These are phyloP conservation scores for Xenotilapia flavipinnis DNA, from an alignment of 2,113 vertebrate species.

Conservation along the genomic window DNA sequence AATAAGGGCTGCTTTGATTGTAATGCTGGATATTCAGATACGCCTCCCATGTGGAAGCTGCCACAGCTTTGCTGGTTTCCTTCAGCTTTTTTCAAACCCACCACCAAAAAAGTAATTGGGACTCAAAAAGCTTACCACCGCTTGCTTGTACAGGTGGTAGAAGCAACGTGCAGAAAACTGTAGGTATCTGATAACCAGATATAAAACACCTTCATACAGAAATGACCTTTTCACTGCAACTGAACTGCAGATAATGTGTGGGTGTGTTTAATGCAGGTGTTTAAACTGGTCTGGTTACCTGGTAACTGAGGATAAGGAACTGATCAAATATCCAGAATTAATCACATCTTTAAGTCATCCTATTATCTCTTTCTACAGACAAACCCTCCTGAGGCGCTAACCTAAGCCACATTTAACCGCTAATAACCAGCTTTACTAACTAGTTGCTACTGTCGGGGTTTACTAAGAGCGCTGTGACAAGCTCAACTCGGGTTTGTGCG, in stretches of 20 bases:
- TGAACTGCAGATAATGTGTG: background rate
- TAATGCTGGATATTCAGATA: background rate
- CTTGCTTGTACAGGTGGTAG: background rate
- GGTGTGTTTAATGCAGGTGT: fast-evolving
- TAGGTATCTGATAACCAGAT: background rate
- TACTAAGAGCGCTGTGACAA: background rate
- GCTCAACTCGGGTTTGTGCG: background rate
- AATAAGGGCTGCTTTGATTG: background rate
- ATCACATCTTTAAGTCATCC: background rate
- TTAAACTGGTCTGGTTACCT: background rate
- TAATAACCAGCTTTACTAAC: background rate
- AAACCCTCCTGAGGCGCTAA: background rate
- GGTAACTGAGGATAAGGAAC: background rate
- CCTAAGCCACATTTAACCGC: background rate
- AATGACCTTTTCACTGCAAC: background rate
- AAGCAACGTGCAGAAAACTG: background rate
- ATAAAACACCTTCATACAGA: background rate
- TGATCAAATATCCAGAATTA: background rate
- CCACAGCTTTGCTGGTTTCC: background rate
- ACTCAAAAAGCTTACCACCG: background rate
- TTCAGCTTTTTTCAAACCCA: background rate
- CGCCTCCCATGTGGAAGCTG: background rate
- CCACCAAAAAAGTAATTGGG: background rate
- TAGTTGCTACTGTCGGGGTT: background rate
- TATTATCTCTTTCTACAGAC: background rate